A percentile compares a stretch with the other conserved stretches of the same genome.
phyloP scores from a whole-genome alignment of 1,140 invertebrate genomes.

The Brachionus rubens region DNA sequence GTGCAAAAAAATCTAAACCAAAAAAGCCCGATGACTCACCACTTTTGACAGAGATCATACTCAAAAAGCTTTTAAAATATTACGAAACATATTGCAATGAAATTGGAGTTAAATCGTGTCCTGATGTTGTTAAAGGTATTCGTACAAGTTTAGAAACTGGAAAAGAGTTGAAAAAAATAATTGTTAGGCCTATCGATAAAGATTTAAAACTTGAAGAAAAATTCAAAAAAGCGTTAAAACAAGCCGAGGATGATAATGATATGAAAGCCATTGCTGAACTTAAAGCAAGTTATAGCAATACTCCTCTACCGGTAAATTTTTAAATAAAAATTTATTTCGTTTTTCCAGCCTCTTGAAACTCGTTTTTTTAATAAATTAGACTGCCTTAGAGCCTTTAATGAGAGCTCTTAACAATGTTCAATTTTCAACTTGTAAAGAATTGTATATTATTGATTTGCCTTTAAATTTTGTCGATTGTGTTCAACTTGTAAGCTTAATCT shows the following conservation, averaged over 20 bases:
- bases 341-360: no score
- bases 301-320: background rate
- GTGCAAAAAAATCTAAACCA: constrained; percentile 30
- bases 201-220: constrained; percentile 30
- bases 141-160: constrained; percentile 22
- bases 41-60: background rate
- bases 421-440: constrained; percentile 30
- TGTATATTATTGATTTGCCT: constrained; percentile 42
- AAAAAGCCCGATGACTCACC: constrained; percentile 5
- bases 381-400: constrained; percentile 22
- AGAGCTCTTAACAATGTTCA: constrained; percentile 37
- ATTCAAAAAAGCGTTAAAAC: constrained; percentile 35
- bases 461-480: constrained; percentile 12
- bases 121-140: constrained; percentile 19
- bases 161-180: constrained; percentile 10
- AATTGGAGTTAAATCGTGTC: background rate
- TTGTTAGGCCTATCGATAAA: constrained; percentile 18
- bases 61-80: constrained; percentile 27
- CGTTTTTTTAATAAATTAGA: background rate
- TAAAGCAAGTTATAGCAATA: constrained; percentile 15
- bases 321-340: background rate
- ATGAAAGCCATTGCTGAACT: background rate
- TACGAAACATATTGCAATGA: constrained; percentile 17
- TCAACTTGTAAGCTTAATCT: constrained; percentile 7
- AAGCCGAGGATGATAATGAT: constrained; percentile 21